phyloP scores from a whole-genome alignment of 2,797 vertebrate genomes.

The Argentina silus region DNA sequence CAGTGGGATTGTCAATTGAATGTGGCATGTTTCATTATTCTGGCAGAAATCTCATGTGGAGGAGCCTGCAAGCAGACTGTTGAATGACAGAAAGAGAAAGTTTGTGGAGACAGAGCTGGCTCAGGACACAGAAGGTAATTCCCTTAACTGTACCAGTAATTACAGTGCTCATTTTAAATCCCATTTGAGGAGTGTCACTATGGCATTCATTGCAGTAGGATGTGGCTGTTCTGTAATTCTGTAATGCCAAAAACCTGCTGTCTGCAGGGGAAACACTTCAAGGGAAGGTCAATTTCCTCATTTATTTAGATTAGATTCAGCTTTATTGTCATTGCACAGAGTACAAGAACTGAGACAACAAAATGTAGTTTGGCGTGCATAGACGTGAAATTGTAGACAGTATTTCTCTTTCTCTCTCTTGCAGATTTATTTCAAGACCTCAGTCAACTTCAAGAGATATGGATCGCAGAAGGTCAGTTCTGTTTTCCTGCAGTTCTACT shows the following conservation, averaged over 20 bases:
- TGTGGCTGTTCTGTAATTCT: no score
- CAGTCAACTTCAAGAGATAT: slow-evolving; percentile 93
- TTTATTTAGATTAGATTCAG: no score
- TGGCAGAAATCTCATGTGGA: slow-evolving; percentile 74
- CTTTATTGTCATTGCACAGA: no score
- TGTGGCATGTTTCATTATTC: not conserved
- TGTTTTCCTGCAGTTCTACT: not conserved
- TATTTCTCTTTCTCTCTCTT: slow-evolving; percentile 49
- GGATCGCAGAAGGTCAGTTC: slow-evolving; percentile 93
- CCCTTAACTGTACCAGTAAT: not conserved
- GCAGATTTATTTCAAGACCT: slow-evolving; percentile 95
- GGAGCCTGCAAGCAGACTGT: slow-evolving; percentile 72
- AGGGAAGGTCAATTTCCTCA: not conserved
- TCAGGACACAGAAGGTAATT: slow-evolving; percentile 92
- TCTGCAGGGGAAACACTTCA: no score
- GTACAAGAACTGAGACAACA: no score
- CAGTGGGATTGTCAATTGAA: not conserved
- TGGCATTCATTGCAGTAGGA: not conserved
- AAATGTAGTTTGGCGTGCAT: no score
- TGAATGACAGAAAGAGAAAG: slow-evolving; percentile 87
- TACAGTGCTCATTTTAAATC: not conserved
- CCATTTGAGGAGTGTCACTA: not conserved
- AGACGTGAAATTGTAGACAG: no score
- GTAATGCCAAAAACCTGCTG: no score
- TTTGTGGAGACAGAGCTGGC: slow-evolving; percentile 90